Base-by-base conservation (phyloP, 2,113 vertebrate species). In the Pontoporia blainvillei region DNA sequence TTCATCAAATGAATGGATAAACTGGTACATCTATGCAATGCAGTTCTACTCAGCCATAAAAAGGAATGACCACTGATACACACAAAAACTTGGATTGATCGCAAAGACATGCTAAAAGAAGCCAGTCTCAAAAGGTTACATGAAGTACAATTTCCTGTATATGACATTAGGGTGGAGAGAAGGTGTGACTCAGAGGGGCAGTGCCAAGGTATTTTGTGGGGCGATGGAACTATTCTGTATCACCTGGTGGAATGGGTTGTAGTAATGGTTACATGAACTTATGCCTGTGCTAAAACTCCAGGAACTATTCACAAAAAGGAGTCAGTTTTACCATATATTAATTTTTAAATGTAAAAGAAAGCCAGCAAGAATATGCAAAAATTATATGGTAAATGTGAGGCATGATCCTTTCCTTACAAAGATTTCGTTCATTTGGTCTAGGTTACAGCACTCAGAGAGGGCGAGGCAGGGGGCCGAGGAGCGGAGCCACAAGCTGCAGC, bases 391-490 rank as follows among this genome's bases (percentile, higher is more conserved):
- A 18, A 7, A 5, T 17, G 14, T 20, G 64, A 72, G 52, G 10
- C 1, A 6, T 15, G 61, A 17, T 3, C 71, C 31, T 39, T 52
- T 52, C 29, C 66, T 83, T 31, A 75, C n/a, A 8, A 3, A 67
- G 72, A 8, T 25, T 1, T 23, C 36, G 8, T 25, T 36, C 46
- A 0, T 18, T 5, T 5, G 3, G 29, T 34, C 66, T 0, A 99
- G 99, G 96, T 94, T 99, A 41, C 99, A 99, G 95, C 98, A 98
- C 31, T 99, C 99, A 0, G 99, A 99, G 95, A 98, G 89, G 54
- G 98, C 98, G 6, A 98, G 98, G 85, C 98, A 98, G 95, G 98
- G 98, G 27, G 99, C 98, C 0, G 99, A 99, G 96, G 99, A 99
- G 57, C 98, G 98, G 4, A 99, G 99, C 98, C 98, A 73, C 94